Conservation (phyloP, 2,888 invertebrate genomes). For the Hyalella azteca region DNA sequence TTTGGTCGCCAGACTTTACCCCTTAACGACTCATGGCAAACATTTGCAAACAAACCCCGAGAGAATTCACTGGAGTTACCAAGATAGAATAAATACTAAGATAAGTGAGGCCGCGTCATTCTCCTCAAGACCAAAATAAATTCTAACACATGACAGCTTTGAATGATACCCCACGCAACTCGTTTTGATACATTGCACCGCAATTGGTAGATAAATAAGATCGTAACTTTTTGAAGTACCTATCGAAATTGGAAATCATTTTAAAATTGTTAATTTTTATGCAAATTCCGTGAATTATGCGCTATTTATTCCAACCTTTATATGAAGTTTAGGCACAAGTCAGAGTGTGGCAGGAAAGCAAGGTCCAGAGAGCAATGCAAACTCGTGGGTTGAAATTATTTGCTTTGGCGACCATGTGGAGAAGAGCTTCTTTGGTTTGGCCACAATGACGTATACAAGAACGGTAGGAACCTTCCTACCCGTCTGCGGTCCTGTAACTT, state of each 20-base stretch:
- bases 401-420: conserved; percentile 28
- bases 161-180: too few relatives aligned
- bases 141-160: neutral
- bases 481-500: too few relatives aligned
- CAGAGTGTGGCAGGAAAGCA: neutral
- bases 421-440: conserved; percentile 25
- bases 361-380: conserved; percentile 16
- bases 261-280: too few relatives aligned
- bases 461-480: too few relatives aligned
- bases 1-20: conserved; percentile 26
- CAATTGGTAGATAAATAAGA: too few relatives aligned
- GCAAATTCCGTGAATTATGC: too few relatives aligned
- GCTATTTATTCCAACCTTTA: too few relatives aligned
- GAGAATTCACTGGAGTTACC: conserved; percentile 32
- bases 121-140: neutral
- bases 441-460: neutral
- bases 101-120: conserved; percentile 28
- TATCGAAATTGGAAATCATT: too few relatives aligned
- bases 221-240: too few relatives aligned
- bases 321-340: neutral
- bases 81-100: conserved; percentile 28
- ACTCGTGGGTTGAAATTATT: conserved; percentile 25
- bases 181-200: too few relatives aligned
- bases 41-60: conserved; percentile 28
- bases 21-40: conserved; percentile 28